phyloP scores from a whole-genome alignment of 2,888 invertebrate species.

The Lydus trimaculatus region DNA sequence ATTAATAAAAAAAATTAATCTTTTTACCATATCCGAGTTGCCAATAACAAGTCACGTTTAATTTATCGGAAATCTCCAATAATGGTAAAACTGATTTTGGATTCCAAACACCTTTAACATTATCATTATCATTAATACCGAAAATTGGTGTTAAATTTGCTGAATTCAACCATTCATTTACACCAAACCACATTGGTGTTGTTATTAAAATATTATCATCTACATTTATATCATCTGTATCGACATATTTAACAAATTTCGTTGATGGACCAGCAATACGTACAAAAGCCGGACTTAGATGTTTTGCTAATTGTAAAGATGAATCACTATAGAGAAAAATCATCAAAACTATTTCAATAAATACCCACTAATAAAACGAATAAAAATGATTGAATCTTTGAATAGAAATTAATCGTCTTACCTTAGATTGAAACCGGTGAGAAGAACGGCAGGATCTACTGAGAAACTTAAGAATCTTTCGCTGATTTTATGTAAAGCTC shows the following conservation, averaged over 20 bases:
- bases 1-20: neutral
- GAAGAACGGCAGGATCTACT: slow-evolving; percentile 72
- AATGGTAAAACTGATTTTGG: slow-evolving; percentile 72
- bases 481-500: slow-evolving; percentile 70
- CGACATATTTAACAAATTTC: slow-evolving; percentile 56
- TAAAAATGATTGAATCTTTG: neutral
- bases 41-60: slow-evolving; percentile 73
- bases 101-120: slow-evolving; percentile 69
- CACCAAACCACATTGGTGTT: slow-evolving; percentile 53
- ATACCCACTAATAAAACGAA: too few species aligned
- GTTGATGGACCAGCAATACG: slow-evolving; percentile 76
- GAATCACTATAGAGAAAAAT: slow-evolving; percentile 59
- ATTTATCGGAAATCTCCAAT: slow-evolving; percentile 72
- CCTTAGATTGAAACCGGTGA: slow-evolving; percentile 61
- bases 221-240: slow-evolving; percentile 40
- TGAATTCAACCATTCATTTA: slow-evolving; percentile 64
- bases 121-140: slow-evolving; percentile 69
- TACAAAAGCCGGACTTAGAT: slow-evolving; percentile 75
- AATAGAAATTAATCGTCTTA: slow-evolving; percentile 46
- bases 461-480: slow-evolving; percentile 77
- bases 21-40: slow-evolving; percentile 75
- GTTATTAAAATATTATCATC: slow-evolving; percentile 48
- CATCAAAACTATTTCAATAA: neutral
- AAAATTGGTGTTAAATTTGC: slow-evolving; percentile 73
- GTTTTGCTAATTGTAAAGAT: slow-evolving; percentile 70